A percentile compares a stretch with the other conserved stretches of the same genome.
phyloP scores from a whole-genome alignment of 37 sponge, comb jelly and placozoan genomes.

The Cladorhizidae sp. region DNA sequence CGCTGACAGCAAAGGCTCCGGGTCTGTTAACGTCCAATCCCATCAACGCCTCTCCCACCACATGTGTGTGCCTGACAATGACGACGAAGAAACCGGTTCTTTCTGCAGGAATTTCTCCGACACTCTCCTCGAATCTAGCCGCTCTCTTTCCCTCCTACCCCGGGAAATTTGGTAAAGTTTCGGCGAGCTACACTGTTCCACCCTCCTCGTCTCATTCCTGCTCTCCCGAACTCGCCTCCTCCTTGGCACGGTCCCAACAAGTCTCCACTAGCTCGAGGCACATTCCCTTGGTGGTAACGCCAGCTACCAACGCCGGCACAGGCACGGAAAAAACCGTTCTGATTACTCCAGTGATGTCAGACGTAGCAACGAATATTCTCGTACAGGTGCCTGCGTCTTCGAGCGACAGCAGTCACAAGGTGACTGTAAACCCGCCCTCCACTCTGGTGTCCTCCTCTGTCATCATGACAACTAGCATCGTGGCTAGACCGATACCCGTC shows the following conservation, averaged over 20 bases:
- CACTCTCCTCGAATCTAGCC: neutral
- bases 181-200: neutral
- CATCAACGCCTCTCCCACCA: neutral
- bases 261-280: neutral
- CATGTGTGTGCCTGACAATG: neutral
- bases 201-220: neutral
- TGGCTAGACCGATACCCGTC: neutral
- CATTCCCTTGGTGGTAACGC: neutral
- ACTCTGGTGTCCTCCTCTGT: neutral
- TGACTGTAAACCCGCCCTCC: neutral
- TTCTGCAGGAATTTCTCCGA: neutral
- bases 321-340: neutral
- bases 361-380: neutral
- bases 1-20: neutral
- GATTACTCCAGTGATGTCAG: neutral
- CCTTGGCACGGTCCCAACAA: neutral
- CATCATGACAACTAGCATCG: neutral
- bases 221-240: too few relatives aligned
- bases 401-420: too few relatives aligned
- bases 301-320: neutral
- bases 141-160: neutral
- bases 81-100: neutral
- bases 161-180: neutral
- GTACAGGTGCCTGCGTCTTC: too few relatives aligned
- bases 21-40: neutral